Percentiles rank a stretch among this genome's conserved stretches.
Evolutionary conservation across 2,888 invertebrate species (phyloP).

Genomic region (Dugesia japonica): DNA sequence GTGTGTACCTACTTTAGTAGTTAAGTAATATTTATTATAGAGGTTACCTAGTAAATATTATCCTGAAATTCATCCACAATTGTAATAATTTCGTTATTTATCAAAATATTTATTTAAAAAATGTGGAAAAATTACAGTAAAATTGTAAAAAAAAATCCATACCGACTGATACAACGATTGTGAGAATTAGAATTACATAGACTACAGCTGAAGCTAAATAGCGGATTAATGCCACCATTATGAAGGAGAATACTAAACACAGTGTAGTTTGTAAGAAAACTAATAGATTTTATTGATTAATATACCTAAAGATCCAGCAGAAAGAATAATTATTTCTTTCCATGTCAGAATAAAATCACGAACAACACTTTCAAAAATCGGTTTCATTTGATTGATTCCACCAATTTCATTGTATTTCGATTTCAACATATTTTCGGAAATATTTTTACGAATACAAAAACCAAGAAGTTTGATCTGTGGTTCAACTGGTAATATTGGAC

Average conservation of each 20-base stretch:
- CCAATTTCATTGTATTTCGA: slow-evolving; percentile 1
- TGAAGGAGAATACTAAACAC: background rate
- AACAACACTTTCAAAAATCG: background rate
- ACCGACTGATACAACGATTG: slow-evolving; percentile 17
- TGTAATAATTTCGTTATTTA: too few relatives aligned
- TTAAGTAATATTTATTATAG: too few relatives aligned
- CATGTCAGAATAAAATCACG: background rate
- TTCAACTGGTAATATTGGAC: slow-evolving; percentile 17
- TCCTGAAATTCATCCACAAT: too few relatives aligned
- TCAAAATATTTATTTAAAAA: too few relatives aligned
- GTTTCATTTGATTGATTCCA: background rate
- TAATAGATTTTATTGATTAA: background rate
- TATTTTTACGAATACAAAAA: slow-evolving; percentile 16
- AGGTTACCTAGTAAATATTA: too few relatives aligned
- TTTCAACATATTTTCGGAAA: background rate
- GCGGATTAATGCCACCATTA: background rate
- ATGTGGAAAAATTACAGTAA: too few relatives aligned
- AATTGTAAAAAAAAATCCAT: too few relatives aligned
- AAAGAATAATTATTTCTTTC: background rate
- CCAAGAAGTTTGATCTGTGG: slow-evolving; percentile 1
- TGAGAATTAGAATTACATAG: background rate
- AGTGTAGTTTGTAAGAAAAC: background rate
- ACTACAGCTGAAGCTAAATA: slow-evolving; percentile 13
- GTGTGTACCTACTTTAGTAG: too few relatives aligned
- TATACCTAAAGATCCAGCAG: background rate